Conservation (phyloP, 2,113 vertebrate genomes). For the Marcusenius ussheri region DNA sequence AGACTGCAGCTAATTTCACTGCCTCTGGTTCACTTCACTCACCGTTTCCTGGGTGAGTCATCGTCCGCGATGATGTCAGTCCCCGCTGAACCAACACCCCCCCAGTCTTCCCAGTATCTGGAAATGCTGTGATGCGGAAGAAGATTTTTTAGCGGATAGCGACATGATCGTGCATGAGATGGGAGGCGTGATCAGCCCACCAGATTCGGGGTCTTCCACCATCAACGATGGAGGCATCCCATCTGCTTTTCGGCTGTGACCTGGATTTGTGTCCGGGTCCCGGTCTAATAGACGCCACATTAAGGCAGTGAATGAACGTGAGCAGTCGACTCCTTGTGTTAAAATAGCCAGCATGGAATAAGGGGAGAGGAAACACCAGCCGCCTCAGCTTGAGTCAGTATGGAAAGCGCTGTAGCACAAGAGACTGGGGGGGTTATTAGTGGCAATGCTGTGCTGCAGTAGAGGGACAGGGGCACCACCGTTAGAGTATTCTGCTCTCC, state of each 20-base stretch:
- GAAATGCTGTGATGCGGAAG: not conserved
- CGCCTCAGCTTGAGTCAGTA: not conserved
- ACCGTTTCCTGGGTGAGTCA: conserved; percentile 24
- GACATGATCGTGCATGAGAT: not conserved
- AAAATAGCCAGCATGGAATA: not conserved
- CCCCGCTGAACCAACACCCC: not conserved
- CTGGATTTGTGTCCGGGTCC: not conserved
- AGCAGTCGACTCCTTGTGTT: not conserved
- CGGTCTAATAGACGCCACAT: not conserved
- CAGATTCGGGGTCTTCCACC: not conserved
- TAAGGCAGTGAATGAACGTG: not conserved
- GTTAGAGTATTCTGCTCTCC: not conserved
- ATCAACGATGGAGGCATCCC: not conserved
- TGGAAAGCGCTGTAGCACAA: not conserved
- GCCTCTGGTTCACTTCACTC: not conserved
- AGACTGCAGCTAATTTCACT: conserved; percentile 19
- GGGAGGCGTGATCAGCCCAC: not conserved
- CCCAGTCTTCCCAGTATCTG: conserved; percentile 2
- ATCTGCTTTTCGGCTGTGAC: not conserved
- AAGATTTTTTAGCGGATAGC: not conserved
- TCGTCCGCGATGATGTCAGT: conserved; percentile 22
- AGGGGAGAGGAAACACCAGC: not conserved
- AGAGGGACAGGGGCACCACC: not conserved
- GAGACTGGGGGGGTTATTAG: not conserved
- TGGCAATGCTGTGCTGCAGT: not conserved